Evolutionary conservation across 2,113 vertebrate species (phyloP), one percentile per base, ranked within the genome.

Genomic region (Rhynchomys soricoides): DNA sequence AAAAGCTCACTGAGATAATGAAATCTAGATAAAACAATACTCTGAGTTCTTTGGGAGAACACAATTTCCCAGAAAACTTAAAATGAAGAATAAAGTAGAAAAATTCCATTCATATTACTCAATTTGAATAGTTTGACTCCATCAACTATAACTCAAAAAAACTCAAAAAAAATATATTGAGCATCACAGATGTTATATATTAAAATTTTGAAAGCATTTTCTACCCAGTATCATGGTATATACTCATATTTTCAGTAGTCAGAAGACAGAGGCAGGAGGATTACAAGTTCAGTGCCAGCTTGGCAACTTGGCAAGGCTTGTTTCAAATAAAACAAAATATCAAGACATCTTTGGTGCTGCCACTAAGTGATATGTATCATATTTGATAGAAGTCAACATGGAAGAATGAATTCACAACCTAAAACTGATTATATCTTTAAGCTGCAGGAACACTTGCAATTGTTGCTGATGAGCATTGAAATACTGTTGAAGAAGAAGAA

Each of bases 21-120:
- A 73, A 90, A 93, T 43, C 48, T 74, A 95, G 89, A 79, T n/a
- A n/a, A 92, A 86, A 90, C 85, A 55, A 86, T 24, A n/a, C 24
- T 81, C 13, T 66, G n/a, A 93, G 17, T 74, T 73, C n/a, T 86
- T 89, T 50, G 70, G 29, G 34, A 77, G 3, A 6, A 71, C 19
- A 82, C 37, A 95, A 48, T 87, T 78, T 95, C 12, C 21, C 16
- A 96, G 50, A 43, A 96, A 62, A 83, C 13, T 87, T 75, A 75
- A 93, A 59, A 64, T 59, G 11, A 78, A 88, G 2, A 90, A 74
- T 45, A 40, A 89, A 29, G 19, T 86, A 50, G n/a, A 73, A 68
- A 4, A 68, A 66, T 55, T 50, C 0, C 0, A 68, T 9, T 74
- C 8, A 7, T 88, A 31, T 43, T 66, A 64, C 31, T 87, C 48